These are phyloP conservation scores for Heliangelus exortis DNA, from an alignment of 2,797 vertebrate genomes.

Conservation along the genomic window DNA sequence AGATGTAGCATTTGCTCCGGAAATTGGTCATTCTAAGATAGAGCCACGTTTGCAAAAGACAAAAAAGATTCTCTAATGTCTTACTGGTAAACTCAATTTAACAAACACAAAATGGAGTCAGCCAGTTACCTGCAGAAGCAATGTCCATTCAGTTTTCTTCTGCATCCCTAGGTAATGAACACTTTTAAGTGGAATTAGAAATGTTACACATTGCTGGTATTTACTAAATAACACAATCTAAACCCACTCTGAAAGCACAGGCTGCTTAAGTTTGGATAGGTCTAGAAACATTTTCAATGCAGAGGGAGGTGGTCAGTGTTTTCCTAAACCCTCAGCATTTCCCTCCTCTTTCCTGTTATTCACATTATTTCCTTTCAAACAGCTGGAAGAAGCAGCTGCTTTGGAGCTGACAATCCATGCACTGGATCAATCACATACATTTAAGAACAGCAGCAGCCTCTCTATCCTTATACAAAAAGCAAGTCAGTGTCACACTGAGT, in stretches of 20 bases:
- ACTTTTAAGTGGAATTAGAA: not conserved
- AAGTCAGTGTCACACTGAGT: not conserved
- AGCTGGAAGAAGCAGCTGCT: not conserved
- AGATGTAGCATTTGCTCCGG: not conserved
- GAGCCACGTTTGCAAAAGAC: not conserved
- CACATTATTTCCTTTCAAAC: not conserved
- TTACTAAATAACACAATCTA: not conserved
- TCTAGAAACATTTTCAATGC: not conserved
- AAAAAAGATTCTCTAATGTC: not conserved
- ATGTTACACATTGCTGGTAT: not conserved
- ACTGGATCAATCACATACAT: not conserved
- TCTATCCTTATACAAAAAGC: not conserved
- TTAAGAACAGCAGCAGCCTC: not conserved
- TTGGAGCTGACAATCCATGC: not conserved
- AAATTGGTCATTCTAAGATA: not conserved
- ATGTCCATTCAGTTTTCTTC: not conserved
- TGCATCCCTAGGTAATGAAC: not conserved
- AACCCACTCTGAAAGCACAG: not conserved
- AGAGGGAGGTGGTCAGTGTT: not conserved
- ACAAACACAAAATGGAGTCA: not conserved
- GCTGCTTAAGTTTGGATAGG: not conserved
- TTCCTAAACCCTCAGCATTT: not conserved
- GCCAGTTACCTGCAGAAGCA: no score
- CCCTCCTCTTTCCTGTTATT: not conserved
- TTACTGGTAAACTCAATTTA: not conserved